Evolutionary conservation across 92 coral and sea anemone species (phyloP), one percentile per base, ranked within the genome.

Genomic region (Ricordea florida): DNA sequence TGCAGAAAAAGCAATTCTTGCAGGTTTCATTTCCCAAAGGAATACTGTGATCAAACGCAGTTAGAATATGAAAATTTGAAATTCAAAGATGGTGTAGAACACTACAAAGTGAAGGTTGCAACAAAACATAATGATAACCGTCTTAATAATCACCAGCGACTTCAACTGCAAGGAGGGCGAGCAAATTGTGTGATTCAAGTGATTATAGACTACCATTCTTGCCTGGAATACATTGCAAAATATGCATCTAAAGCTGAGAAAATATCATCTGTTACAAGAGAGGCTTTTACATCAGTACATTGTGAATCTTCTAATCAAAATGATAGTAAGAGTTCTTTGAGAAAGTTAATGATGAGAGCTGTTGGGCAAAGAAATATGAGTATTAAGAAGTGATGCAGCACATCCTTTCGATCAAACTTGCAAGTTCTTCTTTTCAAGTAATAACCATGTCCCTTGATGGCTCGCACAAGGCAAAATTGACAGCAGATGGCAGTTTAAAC

Each of bases 341-440:
- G 44, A 46, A 29, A 69, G 37, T 6, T 69, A 55, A 69, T 79
- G 74, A 72, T 81, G 76, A 72, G 40, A 21, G 81, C 87, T 46
- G 87, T 72, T 49, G 87, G 87, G 20, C 87, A 81, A 62, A 50
- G 81, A 18, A 81, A 62, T 69, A 69, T 81, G 80, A 81, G 87
- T 23, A 72, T 62, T 47, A 81, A 72, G 81, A 78, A 44, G 81
- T 81, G 0, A 62, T 72, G 87, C 81, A 72, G 21, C 73, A 80
- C 4, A 16, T 81, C n/a, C 81, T 81, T 40, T 72, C 61, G 51
- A n/a, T 64, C 0, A 62, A 77, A 38, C 67, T 52, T 53, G 76
- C 41, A 5, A 65, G 83, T 41, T 76, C 83, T 8, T 4, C 84
- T 5, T 76, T 76, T 21, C 84, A 83, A 46, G 73, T 76, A 10